Conservation (phyloP, 30 jellyfish, hydroid and myxozoan genomes). For the Aurelia aurita complex sp. Pacific region DNA sequence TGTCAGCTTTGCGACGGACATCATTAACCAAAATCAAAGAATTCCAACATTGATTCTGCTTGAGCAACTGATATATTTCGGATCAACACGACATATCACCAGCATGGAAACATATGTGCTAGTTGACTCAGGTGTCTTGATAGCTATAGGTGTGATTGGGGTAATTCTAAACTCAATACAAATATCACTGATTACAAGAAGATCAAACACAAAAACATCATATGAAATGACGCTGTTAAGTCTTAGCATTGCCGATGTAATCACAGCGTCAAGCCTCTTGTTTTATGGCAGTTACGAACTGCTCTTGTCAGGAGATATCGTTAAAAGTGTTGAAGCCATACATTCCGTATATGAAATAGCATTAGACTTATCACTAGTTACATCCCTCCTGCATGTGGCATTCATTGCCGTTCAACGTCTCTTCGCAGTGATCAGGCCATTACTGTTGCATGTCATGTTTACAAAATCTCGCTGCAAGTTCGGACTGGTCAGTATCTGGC, state of each 20-base stretch:
- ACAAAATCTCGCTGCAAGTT: constrained; percentile 33
- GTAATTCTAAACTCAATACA: constrained; percentile 1
- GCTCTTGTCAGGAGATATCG: background rate
- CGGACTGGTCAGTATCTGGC: constrained; percentile 25
- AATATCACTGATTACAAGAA: constrained; percentile 6
- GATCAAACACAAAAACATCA: constrained; percentile 13
- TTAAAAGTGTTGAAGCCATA: background rate
- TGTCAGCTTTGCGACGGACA: too few species aligned
- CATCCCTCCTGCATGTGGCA: constrained; percentile 36
- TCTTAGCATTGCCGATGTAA: constrained; percentile 27
- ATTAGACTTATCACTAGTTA: constrained; percentile 24
- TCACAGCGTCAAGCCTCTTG: constrained; percentile 16
- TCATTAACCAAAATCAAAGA: too few species aligned
- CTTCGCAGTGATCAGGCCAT: constrained; percentile 27
- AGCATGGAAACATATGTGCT: background rate
- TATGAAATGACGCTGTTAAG: constrained; percentile 30
- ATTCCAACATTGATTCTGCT: background rate
- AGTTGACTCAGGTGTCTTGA: constrained; percentile 24
- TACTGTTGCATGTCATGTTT: constrained; percentile 23
- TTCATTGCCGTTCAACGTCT: constrained; percentile 46
- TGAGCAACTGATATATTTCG: background rate
- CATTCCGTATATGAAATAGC: constrained; percentile 30
- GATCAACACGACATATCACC: background rate
- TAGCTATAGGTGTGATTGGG: constrained; percentile 17
- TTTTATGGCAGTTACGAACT: constrained; percentile 28